Conservation (phyloP, 1,140 invertebrate species). For the Pollicipes pollicipes region DNA sequence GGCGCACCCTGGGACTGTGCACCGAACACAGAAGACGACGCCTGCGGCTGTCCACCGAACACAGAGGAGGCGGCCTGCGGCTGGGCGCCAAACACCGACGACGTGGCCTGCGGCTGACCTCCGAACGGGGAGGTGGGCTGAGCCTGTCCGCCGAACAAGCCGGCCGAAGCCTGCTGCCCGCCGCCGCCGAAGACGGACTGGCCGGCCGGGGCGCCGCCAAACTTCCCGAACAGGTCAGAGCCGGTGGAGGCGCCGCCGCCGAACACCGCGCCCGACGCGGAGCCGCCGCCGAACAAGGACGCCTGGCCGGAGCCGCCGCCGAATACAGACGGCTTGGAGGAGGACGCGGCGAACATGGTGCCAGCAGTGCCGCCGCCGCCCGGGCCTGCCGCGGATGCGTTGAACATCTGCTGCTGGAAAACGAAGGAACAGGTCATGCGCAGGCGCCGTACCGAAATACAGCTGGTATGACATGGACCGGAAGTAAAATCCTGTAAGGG, state of each 20-base stretch:
- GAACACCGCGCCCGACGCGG: too few relatives aligned
- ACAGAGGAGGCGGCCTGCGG: background rate
- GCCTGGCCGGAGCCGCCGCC: too few relatives aligned
- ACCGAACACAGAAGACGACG: background rate
- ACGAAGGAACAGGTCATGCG: too few relatives aligned
- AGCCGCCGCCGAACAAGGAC: background rate
- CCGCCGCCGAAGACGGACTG: background rate
- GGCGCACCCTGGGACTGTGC: background rate
- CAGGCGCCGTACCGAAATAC: too few relatives aligned
- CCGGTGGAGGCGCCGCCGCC: background rate
- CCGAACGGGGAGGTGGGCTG: too few relatives aligned
- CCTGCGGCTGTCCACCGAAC: background rate
- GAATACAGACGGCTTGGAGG: background rate
- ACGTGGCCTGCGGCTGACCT: background rate
- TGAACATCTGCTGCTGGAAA: background rate
- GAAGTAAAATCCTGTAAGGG: too few relatives aligned
- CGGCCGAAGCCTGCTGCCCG: too few relatives aligned
- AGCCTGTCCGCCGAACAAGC: too few relatives aligned
- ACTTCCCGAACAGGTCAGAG: background rate
- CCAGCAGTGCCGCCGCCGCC: too few relatives aligned
- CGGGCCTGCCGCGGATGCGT: background rate
- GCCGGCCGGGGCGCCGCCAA: too few relatives aligned
- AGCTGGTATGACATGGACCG: too few relatives aligned
- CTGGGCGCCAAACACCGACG: background rate
- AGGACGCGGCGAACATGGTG: background rate